Evolutionary conservation across 2,888 invertebrate genomes (phyloP).

Genomic region (Exephanes ischioxanthus): DNA sequence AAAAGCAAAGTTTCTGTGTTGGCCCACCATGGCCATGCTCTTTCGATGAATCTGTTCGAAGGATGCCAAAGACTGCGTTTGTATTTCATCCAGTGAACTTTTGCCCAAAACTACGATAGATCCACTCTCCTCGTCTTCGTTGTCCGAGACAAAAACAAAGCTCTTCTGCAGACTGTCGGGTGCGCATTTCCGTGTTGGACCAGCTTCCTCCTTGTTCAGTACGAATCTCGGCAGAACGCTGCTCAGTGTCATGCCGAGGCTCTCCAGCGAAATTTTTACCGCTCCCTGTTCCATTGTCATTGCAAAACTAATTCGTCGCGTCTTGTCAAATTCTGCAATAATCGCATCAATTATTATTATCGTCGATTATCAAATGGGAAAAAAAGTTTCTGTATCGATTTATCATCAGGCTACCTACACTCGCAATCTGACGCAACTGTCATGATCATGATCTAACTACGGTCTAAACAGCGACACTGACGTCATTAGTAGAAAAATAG

Average conservation of each 20-base stretch:
- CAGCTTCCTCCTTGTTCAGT: conserved; percentile 74
- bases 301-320: neutral
- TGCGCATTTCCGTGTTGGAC: conserved; percentile 35
- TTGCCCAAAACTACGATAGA: conserved; percentile 81
- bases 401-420: neutral
- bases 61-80: conserved; percentile 74
- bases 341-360: no score
- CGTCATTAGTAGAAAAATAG: neutral
- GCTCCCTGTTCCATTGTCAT: conserved; percentile 28
- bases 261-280: conserved; percentile 68
- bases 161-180: conserved; percentile 66
- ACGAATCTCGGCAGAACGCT: conserved; percentile 75
- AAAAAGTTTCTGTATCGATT: neutral
- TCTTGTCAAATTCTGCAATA: neutral
- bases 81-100: conserved; percentile 77
- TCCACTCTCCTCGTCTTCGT: conserved; percentile 73
- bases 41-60: conserved; percentile 78
- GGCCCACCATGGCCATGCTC: conserved; percentile 74
- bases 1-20: neutral
- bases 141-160: conserved; percentile 46
- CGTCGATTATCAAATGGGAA: neutral
- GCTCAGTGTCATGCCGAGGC: conserved; percentile 73
- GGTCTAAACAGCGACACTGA: neutral
- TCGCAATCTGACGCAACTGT: conserved; percentile 21
- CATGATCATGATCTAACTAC: neutral